A percentile compares a stretch with the other conserved stretches of the same genome.
Conservation (phyloP, 2,797 vertebrate species). For the Pachyuromys duprasi region DNA sequence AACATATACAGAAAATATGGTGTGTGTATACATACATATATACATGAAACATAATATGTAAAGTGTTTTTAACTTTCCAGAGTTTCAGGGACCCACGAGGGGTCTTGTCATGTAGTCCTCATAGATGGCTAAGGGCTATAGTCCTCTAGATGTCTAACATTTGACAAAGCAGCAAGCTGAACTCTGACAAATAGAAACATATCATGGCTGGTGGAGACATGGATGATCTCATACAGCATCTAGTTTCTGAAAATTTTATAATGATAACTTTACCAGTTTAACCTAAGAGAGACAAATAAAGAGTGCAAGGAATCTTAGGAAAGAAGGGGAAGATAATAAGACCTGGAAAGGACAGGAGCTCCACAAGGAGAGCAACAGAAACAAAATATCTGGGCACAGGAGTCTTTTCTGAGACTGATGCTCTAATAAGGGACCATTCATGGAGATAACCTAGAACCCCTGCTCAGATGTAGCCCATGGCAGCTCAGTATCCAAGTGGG, state of each 20-base stretch:
- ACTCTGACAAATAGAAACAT: slow-evolving; percentile 59
- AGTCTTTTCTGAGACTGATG: too few relatives aligned
- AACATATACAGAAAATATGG: neutral
- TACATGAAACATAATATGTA: neutral
- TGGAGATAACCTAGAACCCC: too few relatives aligned
- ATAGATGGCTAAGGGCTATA: neutral
- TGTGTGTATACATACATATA: neutral
- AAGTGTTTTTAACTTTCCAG: neutral
- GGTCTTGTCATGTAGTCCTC: neutral
- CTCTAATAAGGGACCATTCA: too few relatives aligned
- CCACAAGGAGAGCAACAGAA: too few relatives aligned
- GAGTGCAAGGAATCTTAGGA: too few relatives aligned
- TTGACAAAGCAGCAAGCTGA: slow-evolving; percentile 21
- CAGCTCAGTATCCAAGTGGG: too few relatives aligned
- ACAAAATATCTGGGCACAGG: too few relatives aligned
- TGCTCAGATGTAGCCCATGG: too few relatives aligned
- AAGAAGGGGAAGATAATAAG: too few relatives aligned
- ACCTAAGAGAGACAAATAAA: slow-evolving; percentile 11
- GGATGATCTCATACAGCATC: neutral
- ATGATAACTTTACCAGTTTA: slow-evolving; percentile 54
- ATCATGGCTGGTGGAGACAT: neutral
- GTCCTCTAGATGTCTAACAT: neutral
- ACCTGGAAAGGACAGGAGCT: too few relatives aligned
- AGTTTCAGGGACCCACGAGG: neutral
- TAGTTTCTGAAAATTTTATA: slow-evolving; percentile 48